Evolutionary conservation across 2,797 vertebrate species (phyloP), one percentile per base, ranked within the genome.

Genomic region (Acestrorhynchus altus): DNA sequence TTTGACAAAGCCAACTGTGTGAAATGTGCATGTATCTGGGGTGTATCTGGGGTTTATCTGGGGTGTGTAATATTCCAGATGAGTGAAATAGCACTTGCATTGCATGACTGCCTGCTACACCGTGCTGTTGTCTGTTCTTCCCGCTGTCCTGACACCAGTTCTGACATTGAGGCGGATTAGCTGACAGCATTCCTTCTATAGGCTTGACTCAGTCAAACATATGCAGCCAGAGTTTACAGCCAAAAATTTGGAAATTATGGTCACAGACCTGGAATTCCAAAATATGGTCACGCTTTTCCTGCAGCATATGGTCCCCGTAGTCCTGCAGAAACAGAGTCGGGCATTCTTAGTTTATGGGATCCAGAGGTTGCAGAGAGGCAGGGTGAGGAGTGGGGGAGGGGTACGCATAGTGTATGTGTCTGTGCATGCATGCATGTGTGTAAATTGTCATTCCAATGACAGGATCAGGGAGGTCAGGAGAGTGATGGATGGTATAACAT

Each of bases 281-380:
- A 39, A 56, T 66, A 66, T 56, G n/a, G 68, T 71, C 68, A 39
- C 11, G 35, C 49, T 56, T 56, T 40, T 40, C 18, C 67, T 35
- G 68, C 68, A 71, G 35, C 49, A 71, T 71, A 56, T 56, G 51
- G 47, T 20, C 12, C 64, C 46, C 12, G 42, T 66, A 66, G 67
- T 54, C n/a, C 8, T 40, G 49, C 15, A 22, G 31, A 8, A 22
- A 40, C 28, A 56, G 40, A 2, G 11, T 39, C 6, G 26, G 26
- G 28, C 66, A 35, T 35, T 35, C 31, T 15, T 13, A 16, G 49
- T 54, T 70, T 70, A 70, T 54, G 47, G 49, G 31, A 20, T 54
- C 39, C n/a, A 40, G 67, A 22, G n/a, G 16, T 35, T 35, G 28
- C 24, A 12, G 46, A 3, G 44, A 18, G 49, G 49, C 8, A 18